phyloP scores from a whole-genome alignment of 2,113 vertebrate species.

The Catharus bicknelli region DNA sequence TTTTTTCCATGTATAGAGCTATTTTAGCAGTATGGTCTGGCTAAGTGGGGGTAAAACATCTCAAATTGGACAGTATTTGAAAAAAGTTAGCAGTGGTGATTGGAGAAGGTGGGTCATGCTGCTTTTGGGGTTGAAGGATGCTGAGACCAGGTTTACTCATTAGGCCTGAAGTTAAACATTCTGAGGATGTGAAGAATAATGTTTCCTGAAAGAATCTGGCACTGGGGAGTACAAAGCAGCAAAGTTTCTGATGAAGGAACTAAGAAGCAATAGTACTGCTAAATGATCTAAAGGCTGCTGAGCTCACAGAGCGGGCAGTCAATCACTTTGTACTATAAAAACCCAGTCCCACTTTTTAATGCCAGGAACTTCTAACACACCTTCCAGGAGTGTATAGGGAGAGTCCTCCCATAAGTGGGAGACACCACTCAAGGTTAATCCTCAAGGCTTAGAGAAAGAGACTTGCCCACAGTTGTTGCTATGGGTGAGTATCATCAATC shows the following conservation, averaged over 20 bases:
- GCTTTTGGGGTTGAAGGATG: not conserved
- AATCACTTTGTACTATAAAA: not conserved
- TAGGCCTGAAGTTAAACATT: not conserved
- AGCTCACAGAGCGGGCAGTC: not conserved
- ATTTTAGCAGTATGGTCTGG: not conserved
- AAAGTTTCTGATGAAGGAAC: not conserved
- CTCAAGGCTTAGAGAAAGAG: not conserved
- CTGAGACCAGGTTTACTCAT: not conserved
- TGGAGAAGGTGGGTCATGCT: not conserved
- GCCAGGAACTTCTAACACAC: not conserved
- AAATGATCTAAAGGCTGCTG: not conserved
- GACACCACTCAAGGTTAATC: not conserved
- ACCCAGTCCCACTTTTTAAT: not conserved
- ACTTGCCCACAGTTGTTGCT: not conserved
- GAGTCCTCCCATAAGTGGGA: not conserved
- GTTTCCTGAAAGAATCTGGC: not conserved
- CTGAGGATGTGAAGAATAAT: not conserved
- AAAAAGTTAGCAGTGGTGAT: not conserved
- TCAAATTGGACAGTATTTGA: not conserved
- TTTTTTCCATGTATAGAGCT: not conserved
- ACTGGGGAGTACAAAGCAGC: fast-evolving
- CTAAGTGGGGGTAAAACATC: not conserved
- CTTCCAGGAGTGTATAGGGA: not conserved
- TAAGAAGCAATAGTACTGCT: not conserved
- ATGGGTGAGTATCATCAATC: not conserved